Percentiles rank a stretch among this genome's conserved stretches.
phyloP scores from a whole-genome alignment of 2,113 vertebrate species.

The Psilopogon haemacephalus region DNA sequence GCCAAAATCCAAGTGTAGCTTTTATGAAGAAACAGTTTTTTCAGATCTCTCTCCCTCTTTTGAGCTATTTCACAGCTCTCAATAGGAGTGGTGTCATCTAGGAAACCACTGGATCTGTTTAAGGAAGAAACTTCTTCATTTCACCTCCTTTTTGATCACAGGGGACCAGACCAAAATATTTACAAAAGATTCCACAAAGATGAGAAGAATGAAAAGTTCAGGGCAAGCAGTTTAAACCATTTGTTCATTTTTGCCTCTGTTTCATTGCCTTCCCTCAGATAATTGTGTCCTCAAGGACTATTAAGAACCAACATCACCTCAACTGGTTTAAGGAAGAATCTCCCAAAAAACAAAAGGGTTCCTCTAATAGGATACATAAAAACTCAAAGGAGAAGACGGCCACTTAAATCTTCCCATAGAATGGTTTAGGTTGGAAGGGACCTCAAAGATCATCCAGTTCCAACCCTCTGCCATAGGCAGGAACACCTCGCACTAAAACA shows the following conservation, averaged over 20 bases:
- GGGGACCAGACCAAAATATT: background rate
- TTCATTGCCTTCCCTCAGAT: background rate
- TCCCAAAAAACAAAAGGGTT: background rate
- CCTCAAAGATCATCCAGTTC: too few species aligned
- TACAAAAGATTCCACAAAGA: background rate
- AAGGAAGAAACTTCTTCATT: background rate
- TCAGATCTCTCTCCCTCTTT: background rate
- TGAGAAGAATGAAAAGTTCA: background rate
- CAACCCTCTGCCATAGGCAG: too few species aligned
- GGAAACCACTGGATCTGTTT: background rate
- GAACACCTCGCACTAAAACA: too few species aligned
- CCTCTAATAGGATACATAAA: background rate
- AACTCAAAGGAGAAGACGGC: background rate
- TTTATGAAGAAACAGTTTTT: background rate
- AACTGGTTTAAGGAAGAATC: background rate
- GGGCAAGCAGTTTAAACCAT: background rate
- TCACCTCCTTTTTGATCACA: too few species aligned
- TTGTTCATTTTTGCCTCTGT: background rate
- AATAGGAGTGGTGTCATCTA: background rate
- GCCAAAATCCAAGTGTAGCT: background rate
- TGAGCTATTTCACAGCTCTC: background rate
- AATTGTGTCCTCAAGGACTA: accelerated
- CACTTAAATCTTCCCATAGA: background rate
- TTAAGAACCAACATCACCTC: background rate
- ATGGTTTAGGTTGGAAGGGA: too few species aligned